Percentiles rank a stretch among this genome's conserved stretches.
Evolutionary conservation across 1,140 invertebrate species (phyloP).

Genomic region (Thrips palmi): DNA sequence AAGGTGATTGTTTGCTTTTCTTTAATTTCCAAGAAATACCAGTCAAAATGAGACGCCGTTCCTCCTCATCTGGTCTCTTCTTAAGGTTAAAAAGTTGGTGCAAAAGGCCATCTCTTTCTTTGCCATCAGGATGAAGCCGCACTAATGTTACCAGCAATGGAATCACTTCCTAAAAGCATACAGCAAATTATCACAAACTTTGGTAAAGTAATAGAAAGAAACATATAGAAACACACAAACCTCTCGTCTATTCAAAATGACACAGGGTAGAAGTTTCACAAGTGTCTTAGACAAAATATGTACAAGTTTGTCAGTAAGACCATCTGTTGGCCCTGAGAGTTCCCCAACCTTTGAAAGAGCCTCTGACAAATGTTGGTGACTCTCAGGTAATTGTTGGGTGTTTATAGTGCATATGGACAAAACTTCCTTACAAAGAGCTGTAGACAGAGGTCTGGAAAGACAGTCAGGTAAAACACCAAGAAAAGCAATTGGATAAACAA

Average conservation of each 20-base stretch:
- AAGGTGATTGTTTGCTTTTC: background rate
- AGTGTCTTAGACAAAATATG: conserved; percentile 28
- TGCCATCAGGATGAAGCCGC: conserved; percentile 35
- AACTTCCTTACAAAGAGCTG: too few species aligned
- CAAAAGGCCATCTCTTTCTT: conserved; percentile 42
- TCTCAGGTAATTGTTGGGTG: too few species aligned
- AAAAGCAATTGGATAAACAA: too few species aligned
- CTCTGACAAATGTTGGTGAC: too few species aligned
- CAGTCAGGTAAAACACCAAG: too few species aligned
- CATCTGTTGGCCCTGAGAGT: too few species aligned
- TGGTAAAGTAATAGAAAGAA: too few species aligned
- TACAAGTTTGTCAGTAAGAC: conserved; percentile 24
- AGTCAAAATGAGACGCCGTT: conserved; percentile 45
- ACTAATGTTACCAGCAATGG: conserved; percentile 46
- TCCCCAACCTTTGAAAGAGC: too few species aligned
- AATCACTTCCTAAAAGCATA: conserved; percentile 37
- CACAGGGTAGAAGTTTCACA: conserved; percentile 45
- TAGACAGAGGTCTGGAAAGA: too few species aligned
- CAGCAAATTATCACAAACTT: conserved; percentile 1
- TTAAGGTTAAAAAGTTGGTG: conserved; percentile 57
- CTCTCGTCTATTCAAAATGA: conserved; percentile 47
- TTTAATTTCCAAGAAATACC: conserved; percentile 21
- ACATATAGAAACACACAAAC: conserved; percentile 16
- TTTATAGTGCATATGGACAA: too few species aligned
- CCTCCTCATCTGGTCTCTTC: conserved; percentile 50